Evolutionary conservation across 2,797 vertebrate genomes (phyloP).

Genomic region (Merluccius polli): DNA sequence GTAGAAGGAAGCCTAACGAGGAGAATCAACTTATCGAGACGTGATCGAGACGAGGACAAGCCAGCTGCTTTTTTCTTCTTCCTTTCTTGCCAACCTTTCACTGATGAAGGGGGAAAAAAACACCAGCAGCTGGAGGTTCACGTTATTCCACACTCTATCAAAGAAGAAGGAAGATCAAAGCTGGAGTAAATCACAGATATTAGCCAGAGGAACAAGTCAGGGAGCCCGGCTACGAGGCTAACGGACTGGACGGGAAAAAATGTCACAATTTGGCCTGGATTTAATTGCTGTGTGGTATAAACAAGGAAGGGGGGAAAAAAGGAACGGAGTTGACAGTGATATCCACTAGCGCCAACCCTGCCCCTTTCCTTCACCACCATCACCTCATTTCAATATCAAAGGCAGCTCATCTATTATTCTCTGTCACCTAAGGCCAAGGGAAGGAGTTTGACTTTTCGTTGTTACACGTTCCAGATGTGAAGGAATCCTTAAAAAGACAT

Average conservation of each 20-base stretch:
- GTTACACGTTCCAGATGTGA: conserved; percentile 66
- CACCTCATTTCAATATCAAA: conserved; percentile 42
- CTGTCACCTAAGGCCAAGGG: conserved; percentile 46
- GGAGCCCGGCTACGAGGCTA: conserved; percentile 1
- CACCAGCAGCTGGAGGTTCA: conserved; percentile 51
- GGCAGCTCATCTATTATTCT: conserved; percentile 56
- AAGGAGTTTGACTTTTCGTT: conserved; percentile 42
- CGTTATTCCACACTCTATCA: conserved; percentile 30
- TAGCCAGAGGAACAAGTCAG: conserved; percentile 30
- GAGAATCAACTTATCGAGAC: not conserved
- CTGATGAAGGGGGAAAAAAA: conserved; percentile 33
- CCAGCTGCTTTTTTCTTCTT: not conserved
- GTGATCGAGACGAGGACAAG: not conserved
- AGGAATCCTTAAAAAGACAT: conserved; percentile 46
- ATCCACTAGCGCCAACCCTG: conserved; percentile 14
- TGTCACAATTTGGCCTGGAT: conserved; percentile 27
- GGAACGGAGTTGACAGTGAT: conserved; percentile 33
- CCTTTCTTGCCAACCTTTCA: conserved; percentile 21
- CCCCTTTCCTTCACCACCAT: conserved; percentile 10
- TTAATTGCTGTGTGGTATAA: conserved; percentile 33
- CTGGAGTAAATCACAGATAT: conserved; percentile 41
- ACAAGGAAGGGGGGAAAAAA: conserved; percentile 32
- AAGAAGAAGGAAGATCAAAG: conserved; percentile 43
- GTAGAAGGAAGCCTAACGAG: not conserved
- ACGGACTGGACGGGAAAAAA: conserved; percentile 25